Evolutionary conservation across 2,113 vertebrate genomes (phyloP).

Genomic region (Muscicapa adusta): DNA sequence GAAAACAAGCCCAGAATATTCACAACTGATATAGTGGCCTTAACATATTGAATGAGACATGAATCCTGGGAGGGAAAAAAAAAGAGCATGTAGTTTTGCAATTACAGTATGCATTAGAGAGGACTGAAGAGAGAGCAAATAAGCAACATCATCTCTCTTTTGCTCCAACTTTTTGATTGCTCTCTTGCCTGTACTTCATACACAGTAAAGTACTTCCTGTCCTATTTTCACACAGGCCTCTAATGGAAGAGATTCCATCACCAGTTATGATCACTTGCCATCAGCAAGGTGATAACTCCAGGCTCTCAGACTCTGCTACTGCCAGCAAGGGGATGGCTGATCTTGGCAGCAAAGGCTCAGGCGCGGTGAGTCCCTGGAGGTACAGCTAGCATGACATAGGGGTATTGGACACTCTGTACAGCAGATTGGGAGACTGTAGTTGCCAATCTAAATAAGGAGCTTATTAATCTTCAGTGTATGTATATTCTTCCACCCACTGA

Average conservation of each 20-base stretch:
- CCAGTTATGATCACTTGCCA: accelerated
- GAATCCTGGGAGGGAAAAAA: background rate
- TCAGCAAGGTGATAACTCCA: background rate
- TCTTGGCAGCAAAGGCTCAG: background rate
- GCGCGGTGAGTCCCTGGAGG: accelerated
- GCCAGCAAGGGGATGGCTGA: background rate
- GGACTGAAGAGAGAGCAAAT: background rate
- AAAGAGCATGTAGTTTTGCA: background rate
- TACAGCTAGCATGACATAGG: accelerated
- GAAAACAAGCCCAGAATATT: background rate
- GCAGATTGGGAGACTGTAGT: background rate
- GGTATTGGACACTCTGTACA: background rate
- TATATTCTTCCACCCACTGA: background rate
- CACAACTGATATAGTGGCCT: background rate
- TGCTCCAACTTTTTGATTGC: background rate
- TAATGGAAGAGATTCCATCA: background rate
- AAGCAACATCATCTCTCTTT: background rate
- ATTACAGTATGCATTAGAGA: background rate
- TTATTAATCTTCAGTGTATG: background rate
- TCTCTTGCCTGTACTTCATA: background rate
- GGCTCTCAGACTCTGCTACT: background rate
- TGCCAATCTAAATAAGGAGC: background rate
- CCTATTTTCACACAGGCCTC: background rate
- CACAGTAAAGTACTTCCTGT: background rate
- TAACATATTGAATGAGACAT: background rate